Evolutionary conservation across 2,113 vertebrate genomes (phyloP).

Genomic region (Reinhardtius hippoglossoides): DNA sequence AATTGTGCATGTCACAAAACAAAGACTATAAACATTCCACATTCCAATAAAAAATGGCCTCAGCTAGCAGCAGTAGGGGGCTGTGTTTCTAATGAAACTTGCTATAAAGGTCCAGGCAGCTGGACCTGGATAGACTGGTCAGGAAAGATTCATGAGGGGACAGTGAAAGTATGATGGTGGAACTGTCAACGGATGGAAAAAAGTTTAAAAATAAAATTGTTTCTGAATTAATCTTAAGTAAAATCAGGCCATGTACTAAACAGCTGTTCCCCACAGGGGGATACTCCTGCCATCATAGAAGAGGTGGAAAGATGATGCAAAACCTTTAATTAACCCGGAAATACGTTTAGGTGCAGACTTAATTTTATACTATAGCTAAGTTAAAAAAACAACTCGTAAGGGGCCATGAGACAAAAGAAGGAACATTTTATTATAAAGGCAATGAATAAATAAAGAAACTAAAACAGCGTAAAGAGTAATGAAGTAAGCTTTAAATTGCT

Average conservation of each 20-base stretch:
- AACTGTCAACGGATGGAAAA: neutral
- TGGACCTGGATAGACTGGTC: slow-evolving; percentile 19
- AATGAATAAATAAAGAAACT: neutral
- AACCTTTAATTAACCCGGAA: neutral
- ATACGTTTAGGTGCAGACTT: neutral
- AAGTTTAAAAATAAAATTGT: neutral
- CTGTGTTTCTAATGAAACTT: neutral
- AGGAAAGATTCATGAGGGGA: slow-evolving; percentile 1
- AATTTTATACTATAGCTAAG: no score
- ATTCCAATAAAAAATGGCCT: neutral
- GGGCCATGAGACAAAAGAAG: no score
- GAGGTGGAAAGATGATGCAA: no score
- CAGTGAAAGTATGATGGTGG: neutral
- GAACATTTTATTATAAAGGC: neutral
- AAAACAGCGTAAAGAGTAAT: neutral
- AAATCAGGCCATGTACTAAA: neutral
- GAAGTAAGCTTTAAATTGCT: neutral
- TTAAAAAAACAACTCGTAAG: no score
- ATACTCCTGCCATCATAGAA: no score
- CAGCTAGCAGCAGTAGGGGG: neutral
- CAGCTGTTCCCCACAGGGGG: neutral
- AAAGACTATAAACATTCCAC: slow-evolving; percentile 54
- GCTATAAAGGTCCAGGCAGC: neutral
- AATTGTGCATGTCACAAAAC: slow-evolving; percentile 60
- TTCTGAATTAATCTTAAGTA: slow-evolving; percentile 4